These are phyloP conservation scores for Falco columbarius DNA, from an alignment of 2,797 vertebrate species.

Conservation along the genomic window DNA sequence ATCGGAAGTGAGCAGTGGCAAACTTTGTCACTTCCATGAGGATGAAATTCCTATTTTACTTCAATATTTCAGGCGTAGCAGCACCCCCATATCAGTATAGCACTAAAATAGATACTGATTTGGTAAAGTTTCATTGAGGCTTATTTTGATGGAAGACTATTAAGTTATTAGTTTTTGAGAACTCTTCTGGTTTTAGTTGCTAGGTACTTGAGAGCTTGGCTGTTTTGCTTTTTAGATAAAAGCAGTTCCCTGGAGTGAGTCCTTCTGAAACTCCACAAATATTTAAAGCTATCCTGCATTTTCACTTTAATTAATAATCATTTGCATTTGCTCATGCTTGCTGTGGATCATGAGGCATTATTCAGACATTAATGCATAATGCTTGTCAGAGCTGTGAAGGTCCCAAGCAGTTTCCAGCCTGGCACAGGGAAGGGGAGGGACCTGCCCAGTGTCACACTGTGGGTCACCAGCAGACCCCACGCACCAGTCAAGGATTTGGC, in stretches of 20 bases:
- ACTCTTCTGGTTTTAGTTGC: background rate
- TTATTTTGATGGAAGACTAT: background rate
- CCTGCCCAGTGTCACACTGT: background rate
- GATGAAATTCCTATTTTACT: background rate
- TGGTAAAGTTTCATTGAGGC: background rate
- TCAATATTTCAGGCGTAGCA: background rate
- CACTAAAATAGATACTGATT: background rate
- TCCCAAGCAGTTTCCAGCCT: background rate
- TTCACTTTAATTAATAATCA: constrained; percentile 44
- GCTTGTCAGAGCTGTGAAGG: background rate
- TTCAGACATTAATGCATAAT: background rate
- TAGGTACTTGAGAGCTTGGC: background rate
- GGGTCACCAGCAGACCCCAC: background rate
- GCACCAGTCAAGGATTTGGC: background rate
- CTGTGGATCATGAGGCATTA: background rate
- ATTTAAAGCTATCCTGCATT: constrained; percentile 38
- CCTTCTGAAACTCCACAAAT: constrained; percentile 19
- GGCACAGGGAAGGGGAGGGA: background rate
- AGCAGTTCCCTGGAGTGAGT: background rate
- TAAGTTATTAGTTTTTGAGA: background rate
- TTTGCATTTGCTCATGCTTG: background rate
- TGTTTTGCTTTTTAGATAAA: constrained; percentile 29
- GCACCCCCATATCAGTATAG: background rate
- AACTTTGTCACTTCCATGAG: background rate
- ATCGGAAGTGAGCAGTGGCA: background rate